Percentiles rank a stretch among this genome's conserved stretches.
Conservation (phyloP, 2,888 invertebrate genomes). For the Apamea monoglypha region DNA sequence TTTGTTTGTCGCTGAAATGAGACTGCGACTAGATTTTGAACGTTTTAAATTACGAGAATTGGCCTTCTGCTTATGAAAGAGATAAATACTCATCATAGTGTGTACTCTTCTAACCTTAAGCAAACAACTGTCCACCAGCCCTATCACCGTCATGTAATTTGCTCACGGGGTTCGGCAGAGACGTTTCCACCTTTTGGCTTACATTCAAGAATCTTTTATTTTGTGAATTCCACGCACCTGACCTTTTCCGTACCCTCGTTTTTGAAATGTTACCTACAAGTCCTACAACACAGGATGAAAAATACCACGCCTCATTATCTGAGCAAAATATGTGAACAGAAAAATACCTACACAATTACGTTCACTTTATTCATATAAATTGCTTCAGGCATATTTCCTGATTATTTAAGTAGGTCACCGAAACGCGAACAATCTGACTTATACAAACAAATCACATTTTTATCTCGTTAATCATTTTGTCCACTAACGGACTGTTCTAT, state of each 20-base stretch:
- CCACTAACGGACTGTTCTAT: not conserved
- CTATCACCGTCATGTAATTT: too few relatives aligned
- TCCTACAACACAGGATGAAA: not conserved
- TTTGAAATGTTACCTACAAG: not conserved
- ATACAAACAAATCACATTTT: constrained; percentile 41
- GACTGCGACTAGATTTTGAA: too few relatives aligned
- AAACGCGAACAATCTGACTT: constrained; percentile 7
- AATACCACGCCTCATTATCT: not conserved
- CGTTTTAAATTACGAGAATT: too few relatives aligned
- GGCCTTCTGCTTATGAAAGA: too few relatives aligned
- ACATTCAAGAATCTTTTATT: not conserved
- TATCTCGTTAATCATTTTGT: constrained; percentile 26
- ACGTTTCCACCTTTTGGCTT: not conserved
- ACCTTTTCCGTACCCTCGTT: not conserved
- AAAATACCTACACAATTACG: not conserved
- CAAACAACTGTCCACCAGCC: too few relatives aligned
- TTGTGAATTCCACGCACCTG: constrained; percentile 11
- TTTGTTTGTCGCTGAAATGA: too few relatives aligned
- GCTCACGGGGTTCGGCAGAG: not conserved
- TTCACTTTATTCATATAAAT: constrained; percentile 9
- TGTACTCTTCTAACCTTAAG: too few relatives aligned
- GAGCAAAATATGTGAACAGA: not conserved
- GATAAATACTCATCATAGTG: too few relatives aligned
- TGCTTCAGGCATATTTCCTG: constrained; percentile 18
- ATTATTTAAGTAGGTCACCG: constrained; percentile 25